Conservation (phyloP, 2,888 invertebrate genomes). For the Drosophila maculinotata region DNA sequence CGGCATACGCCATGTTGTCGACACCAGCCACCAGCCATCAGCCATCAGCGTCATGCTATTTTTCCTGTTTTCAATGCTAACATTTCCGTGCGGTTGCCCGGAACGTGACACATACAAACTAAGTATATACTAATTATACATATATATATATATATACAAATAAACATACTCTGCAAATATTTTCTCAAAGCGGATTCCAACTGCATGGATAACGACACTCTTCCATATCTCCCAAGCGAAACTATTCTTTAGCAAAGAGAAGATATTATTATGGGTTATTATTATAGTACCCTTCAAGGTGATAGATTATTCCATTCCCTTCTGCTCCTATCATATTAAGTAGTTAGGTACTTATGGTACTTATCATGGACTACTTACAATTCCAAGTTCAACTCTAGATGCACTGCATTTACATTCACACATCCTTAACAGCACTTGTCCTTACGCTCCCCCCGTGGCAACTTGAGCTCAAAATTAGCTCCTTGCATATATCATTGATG, state of each 20-base stretch:
- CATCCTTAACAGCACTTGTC: slow-evolving; percentile 48
- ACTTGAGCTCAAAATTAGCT: slow-evolving; percentile 63
- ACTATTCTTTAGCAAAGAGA: too few species aligned
- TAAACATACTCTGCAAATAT: background rate
- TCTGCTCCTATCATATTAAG: background rate
- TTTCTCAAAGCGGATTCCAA: too few species aligned
- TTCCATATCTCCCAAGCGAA: too few species aligned
- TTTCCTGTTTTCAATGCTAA: slow-evolving; percentile 33
- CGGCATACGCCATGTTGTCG: slow-evolving; percentile 64
- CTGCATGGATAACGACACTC: too few species aligned
- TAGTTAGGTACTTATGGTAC: background rate
- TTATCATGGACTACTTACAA: background rate
- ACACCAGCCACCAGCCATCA: slow-evolving; percentile 45
- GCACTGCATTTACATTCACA: slow-evolving; percentile 17
- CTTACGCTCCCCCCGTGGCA: slow-evolving; percentile 26
- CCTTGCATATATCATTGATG: slow-evolving; percentile 56
- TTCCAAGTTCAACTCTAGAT: slow-evolving; percentile 1
- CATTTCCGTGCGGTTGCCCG: slow-evolving; percentile 39
- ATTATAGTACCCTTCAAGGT: too few species aligned
- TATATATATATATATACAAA: background rate
- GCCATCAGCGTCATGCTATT: slow-evolving; percentile 52
- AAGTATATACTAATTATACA: background rate
- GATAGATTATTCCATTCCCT: too few species aligned
- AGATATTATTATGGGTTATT: too few species aligned
- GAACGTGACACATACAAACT: slow-evolving; percentile 14